Conservation (phyloP, 1,140 invertebrate genomes). For the Pygmarrhopalites habei region DNA sequence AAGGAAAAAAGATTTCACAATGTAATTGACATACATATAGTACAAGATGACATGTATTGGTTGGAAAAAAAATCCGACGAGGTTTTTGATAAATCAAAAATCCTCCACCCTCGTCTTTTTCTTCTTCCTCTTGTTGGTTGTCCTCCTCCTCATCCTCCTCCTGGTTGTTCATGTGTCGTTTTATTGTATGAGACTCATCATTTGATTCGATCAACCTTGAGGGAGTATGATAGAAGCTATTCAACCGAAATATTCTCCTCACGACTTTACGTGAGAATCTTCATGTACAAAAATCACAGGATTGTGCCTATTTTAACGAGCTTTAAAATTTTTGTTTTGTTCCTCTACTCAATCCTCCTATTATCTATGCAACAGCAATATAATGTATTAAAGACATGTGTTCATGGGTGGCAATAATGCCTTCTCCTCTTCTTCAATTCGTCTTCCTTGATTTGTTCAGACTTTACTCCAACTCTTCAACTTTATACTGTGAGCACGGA, state of each 20-base stretch:
- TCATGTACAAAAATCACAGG: neutral
- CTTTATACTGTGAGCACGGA: too few species aligned
- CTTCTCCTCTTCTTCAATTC: neutral
- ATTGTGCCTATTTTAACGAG: constrained; percentile 1
- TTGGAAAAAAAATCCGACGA: too few species aligned
- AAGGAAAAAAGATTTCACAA: too few species aligned
- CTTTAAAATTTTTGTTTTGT: constrained; percentile 1
- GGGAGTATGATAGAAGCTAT: constrained; percentile 11
- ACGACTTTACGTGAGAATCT: constrained; percentile 21
- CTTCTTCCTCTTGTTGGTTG: too few species aligned
- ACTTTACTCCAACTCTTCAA: neutral
- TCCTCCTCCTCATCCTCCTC: too few species aligned
- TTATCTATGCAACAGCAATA: neutral
- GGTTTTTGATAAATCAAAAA: too few species aligned
- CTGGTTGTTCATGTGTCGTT: too few species aligned
- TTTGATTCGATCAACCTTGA: constrained; percentile 27
- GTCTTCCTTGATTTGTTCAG: constrained; percentile 24
- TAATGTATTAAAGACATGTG: neutral
- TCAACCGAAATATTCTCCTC: constrained; percentile 22
- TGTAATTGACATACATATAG: too few species aligned
- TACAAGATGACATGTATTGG: too few species aligned
- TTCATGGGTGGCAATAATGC: neutral
- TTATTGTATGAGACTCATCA: constrained; percentile 12
- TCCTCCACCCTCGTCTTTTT: too few species aligned
- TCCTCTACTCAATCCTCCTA: neutral